Conservation (phyloP, 1,140 invertebrate species). For the Drosophila hydei region DNA sequence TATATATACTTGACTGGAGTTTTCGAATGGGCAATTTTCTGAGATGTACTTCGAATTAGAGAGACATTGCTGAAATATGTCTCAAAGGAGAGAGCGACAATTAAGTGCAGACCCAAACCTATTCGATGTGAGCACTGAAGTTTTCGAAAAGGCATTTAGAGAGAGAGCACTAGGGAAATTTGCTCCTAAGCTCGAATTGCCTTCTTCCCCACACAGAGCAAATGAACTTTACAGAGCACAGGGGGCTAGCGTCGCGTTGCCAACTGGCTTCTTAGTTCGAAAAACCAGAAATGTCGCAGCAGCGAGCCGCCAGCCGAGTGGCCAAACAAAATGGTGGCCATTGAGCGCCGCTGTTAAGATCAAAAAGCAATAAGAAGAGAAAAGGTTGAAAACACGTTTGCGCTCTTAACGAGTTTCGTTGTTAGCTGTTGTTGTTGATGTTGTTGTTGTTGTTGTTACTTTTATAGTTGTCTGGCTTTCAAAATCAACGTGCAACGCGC, state of each 20-base stretch:
- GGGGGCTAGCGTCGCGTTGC: slow-evolving; percentile 15
- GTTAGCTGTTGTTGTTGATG: slow-evolving; percentile 22
- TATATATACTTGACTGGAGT: too few relatives aligned
- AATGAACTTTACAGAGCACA: slow-evolving; percentile 52
- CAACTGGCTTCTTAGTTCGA: slow-evolving; percentile 44
- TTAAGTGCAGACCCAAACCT: not conserved
- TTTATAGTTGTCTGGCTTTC: slow-evolving; percentile 17
- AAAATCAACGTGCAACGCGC: slow-evolving; percentile 69
- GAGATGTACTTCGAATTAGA: too few relatives aligned
- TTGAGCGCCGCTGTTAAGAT: slow-evolving; percentile 51
- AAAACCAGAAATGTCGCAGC: slow-evolving; percentile 63
- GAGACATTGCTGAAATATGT: too few relatives aligned
- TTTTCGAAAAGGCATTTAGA: slow-evolving; percentile 1
- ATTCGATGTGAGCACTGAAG: not conserved
- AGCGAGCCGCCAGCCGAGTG: slow-evolving; percentile 13
- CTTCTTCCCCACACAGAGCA: slow-evolving; percentile 23
- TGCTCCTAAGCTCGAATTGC: slow-evolving; percentile 21
- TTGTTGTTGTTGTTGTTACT: slow-evolving; percentile 27
- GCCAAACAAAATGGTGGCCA: slow-evolving; percentile 62
- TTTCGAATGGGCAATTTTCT: too few relatives aligned
- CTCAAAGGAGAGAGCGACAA: too few relatives aligned
- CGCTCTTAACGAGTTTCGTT: slow-evolving; percentile 66
- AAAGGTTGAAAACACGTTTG: slow-evolving; percentile 63
- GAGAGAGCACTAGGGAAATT: slow-evolving; percentile 28
- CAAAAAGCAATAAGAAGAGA: slow-evolving; percentile 48